A percentile compares a stretch with the other conserved stretches of the same genome.
These are phyloP conservation scores for Matsumurasca onukii DNA, from an alignment of 1,140 invertebrate genomes.

Conservation along the genomic window DNA sequence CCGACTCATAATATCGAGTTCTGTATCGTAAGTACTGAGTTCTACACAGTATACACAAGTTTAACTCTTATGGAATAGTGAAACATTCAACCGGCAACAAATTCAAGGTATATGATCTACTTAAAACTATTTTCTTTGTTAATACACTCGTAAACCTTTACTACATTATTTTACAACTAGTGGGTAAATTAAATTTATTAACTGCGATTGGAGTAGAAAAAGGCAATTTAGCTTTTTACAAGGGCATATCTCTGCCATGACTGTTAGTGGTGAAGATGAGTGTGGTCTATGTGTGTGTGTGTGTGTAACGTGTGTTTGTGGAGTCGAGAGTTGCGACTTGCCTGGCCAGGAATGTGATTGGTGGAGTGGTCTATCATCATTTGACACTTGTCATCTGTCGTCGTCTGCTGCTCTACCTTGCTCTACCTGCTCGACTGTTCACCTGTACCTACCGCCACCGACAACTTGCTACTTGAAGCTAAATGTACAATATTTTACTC, in stretches of 20 bases:
- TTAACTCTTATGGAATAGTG: conserved; percentile 13
- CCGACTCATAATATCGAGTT: neutral
- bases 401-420: too few relatives aligned
- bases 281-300: neutral
- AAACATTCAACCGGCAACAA: conserved; percentile 7
- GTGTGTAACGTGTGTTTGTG: neutral
- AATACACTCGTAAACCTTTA: neutral
- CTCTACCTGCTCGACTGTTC: too few relatives aligned
- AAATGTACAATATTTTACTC: too few relatives aligned
- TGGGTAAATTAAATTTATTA: conserved; percentile 11
- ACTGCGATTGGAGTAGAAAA: conserved; percentile 14
- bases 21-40: conserved; percentile 4
- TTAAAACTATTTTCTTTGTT: conserved; percentile 1
- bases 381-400: too few relatives aligned
- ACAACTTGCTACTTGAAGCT: too few relatives aligned
- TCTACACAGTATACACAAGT: conserved; percentile 15
- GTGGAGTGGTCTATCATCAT: too few relatives aligned
- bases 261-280: neutral
- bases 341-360: too few relatives aligned
- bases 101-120: conserved; percentile 11
- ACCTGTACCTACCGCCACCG: too few relatives aligned
- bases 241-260: neutral
- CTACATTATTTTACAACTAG: conserved; percentile 16
- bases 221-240: conserved; percentile 4
- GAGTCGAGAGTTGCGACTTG: too few relatives aligned